Evolutionary conservation across 92 coral and sea anemone genomes (phyloP).

Genomic region (Parazoanthus atlanticus): DNA sequence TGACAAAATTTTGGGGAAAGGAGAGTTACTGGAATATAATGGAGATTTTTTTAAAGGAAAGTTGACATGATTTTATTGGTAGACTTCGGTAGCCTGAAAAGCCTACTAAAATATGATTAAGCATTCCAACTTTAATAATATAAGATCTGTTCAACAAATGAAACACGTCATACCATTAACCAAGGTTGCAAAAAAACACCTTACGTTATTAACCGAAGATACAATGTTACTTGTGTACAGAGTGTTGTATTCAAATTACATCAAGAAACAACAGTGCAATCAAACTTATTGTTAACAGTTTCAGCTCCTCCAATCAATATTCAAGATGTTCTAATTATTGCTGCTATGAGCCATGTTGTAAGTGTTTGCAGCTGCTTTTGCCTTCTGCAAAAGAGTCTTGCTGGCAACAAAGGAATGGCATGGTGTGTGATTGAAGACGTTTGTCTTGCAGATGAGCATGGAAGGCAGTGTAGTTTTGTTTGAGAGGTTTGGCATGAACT

Average conservation of each 20-base stretch:
- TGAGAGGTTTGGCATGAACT: slow-evolving; percentile 21
- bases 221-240: neutral
- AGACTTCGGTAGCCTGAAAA: slow-evolving; percentile 5
- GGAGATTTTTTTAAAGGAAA: neutral
- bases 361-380: slow-evolving; percentile 23
- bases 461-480: slow-evolving; percentile 14
- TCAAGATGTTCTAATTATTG: slow-evolving; percentile 2
- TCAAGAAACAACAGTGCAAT: slow-evolving; percentile 18
- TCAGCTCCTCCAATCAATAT: slow-evolving; percentile 17
- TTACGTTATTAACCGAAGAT: slow-evolving; percentile 4
- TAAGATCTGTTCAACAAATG: too few species aligned
- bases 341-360: neutral
- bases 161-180: slow-evolving; percentile 3
- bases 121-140: too few species aligned
- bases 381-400: slow-evolving; percentile 13
- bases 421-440: neutral
- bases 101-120: too few species aligned
- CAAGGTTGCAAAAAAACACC: neutral
- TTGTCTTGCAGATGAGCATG: slow-evolving; percentile 4
- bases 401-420: slow-evolving; percentile 17
- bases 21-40: slow-evolving; percentile 15
- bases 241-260: neutral
- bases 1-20: neutral
- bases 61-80: slow-evolving; percentile 4
- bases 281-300: slow-evolving; percentile 14